Base-by-base conservation (phyloP, 1,140 invertebrate species). In the Calliopsis andreniformis region DNA sequence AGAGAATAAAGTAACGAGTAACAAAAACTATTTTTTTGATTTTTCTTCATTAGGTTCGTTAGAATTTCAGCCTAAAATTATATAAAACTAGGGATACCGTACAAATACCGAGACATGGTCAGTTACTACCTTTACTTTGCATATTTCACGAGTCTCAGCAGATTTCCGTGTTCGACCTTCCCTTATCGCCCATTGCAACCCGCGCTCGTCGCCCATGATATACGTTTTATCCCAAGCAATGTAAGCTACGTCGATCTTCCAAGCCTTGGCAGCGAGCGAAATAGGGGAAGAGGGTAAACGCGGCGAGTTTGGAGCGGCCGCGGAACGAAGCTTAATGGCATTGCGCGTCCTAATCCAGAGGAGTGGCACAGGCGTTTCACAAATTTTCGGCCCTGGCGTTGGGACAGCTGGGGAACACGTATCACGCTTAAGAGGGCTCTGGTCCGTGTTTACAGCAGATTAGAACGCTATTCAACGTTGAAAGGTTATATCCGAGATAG, bases 381-480 rank as follows among this genome's bases (percentile, higher is more conserved):
- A 61, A 69, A 76, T 76, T 76, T 69, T 59, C 73, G 16, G 6
- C 53, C 55, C n/a, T 14, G 47, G 18, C 6, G 49, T 55, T 49
- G 14, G 20, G 25, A 42, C 2, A 51, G 25, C 5, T 14, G 16
- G n/a, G 23, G 35, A n/a, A 3, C 30, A 6, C 2, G 18, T 30
- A 3, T 18, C 30, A 12, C 32, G 23, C 23, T 63, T 45, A 63
- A 63, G 59, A 39, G 59, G 39, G 5, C n/a, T 28, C 4, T 5
- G 10, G 8, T 12, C 23, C 62, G 49, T 67, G 64, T 76, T 76
- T 69, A 68, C 66, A 51, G 8, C 64, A 69, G 73, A 76, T 76
- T 76, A 76, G 55, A 68, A 61, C 43, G 32, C n/a, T 32, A 49
- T 59, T 32, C 73, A 32, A 8, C 43, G 66, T 53, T 76, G 55